Evolutionary conservation across 2,888 invertebrate genomes (phyloP).

Genomic region (Phyllotreta striolata): DNA sequence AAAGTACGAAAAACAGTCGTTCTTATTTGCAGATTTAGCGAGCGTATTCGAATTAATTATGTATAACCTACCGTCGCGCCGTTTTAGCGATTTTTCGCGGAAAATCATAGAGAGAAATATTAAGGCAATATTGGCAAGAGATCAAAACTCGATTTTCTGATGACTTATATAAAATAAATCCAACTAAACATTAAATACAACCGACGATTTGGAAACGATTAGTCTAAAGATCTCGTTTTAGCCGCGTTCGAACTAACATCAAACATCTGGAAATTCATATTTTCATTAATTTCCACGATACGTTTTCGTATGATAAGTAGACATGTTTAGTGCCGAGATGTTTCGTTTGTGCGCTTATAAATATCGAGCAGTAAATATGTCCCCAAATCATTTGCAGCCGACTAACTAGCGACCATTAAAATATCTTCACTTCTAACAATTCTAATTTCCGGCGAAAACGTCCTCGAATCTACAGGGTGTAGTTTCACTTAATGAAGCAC

Average conservation of each 20-base stretch:
- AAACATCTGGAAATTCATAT: conserved; percentile 45
- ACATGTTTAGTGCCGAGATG: conserved; percentile 52
- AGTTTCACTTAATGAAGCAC: conserved; percentile 1
- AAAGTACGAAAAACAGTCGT: too few species aligned
- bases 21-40: too few species aligned
- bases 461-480: conserved; percentile 27
- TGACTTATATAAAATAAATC: conserved; percentile 24
- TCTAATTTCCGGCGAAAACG: conserved; percentile 54
- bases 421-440: conserved; percentile 55
- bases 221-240: conserved; percentile 37
- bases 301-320: conserved; percentile 53
- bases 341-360: conserved; percentile 51
- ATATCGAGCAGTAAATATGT: conserved; percentile 58
- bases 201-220: conserved; percentile 41
- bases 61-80: too few species aligned
- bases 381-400: conserved; percentile 55
- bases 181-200: conserved; percentile 32
- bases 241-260: conserved; percentile 44
- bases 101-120: too few species aligned
- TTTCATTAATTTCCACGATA: conserved; percentile 45
- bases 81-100: too few species aligned
- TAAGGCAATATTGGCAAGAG: not conserved
- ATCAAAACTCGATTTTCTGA: conserved; percentile 23
- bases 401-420: conserved; percentile 59
- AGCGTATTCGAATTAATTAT: too few species aligned